Base-by-base conservation (phyloP, 2,113 vertebrate genomes). In the Xyrauchen texanus region DNA sequence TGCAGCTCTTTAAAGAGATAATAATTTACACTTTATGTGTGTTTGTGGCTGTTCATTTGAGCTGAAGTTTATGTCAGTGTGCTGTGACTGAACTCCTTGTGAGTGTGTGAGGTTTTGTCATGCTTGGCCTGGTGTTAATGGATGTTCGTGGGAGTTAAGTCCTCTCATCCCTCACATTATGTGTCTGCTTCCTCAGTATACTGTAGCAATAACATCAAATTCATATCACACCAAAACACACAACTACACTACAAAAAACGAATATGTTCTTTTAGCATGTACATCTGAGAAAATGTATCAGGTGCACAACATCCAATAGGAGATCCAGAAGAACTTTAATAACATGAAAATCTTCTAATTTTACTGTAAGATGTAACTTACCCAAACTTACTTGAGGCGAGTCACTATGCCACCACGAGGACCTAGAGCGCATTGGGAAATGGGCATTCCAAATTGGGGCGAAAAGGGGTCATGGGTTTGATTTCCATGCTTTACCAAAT, bases 101-200 rank as follows among this genome's bases (percentile, higher is more conserved):
- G 44, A 47, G 60, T 58, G 55, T 55, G 6, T 58, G 69, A 60
- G n/a, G 15, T 60, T 16, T 42, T 60, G 42, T 71, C 34, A 71
- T 58, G 52, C 34, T 58, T 71, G 69, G 53, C 44, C 53, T 46
- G 42, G 42, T 58, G 69, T 72, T 60, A 72, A 72, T 72, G 69
- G 69, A 16, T 58, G 71, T 66, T 55, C 11, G 34, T 55, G 11
- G 46, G 7, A 13, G 42, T 69, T 58, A 76, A 42, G 64, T 73
- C 34, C 81, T 79, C 47, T 60, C 63, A 55, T 64, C 46, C 21
- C 79, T 67, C 84, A 86, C 77, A 89, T 86, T 67, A 86, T 78
- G 88, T 51, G 72, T 61, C 1, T 81, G 74, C 86, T 49, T 13
- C 7, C 21, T 34, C 21, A 34, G 21, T 34, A 4, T 10, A 46